Conservation (phyloP, 2,113 vertebrate species). For the Callipepla californica region DNA sequence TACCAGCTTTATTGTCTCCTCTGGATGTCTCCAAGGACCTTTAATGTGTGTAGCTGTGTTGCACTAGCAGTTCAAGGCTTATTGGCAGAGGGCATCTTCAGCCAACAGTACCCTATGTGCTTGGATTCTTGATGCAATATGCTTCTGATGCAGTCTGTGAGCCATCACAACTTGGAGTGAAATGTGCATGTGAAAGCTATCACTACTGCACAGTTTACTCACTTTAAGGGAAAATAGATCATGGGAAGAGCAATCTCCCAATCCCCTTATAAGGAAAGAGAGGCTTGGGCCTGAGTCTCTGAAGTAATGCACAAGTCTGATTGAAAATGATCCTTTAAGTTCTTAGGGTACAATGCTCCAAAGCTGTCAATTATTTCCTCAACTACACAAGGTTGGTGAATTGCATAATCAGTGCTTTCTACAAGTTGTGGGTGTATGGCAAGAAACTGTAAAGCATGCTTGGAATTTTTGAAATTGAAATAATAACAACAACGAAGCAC, state of each 20-base stretch:
- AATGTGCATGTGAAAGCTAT: neutral
- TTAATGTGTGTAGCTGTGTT: neutral
- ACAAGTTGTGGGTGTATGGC: neutral
- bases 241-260: neutral
- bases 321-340: neutral
- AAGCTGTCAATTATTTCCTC: neutral
- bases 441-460: neutral
- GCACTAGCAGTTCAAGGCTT: fast-evolving
- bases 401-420: neutral
- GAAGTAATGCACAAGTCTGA: conserved; percentile 21
- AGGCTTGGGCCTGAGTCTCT: neutral
- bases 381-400: neutral
- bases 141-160: neutral
- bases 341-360: neutral
- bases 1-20: neutral
- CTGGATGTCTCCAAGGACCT: neutral
- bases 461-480: neutral
- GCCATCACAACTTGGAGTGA: neutral
- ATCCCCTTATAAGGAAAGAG: neutral
- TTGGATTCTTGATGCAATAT: neutral
- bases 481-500: neutral
- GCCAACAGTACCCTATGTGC: neutral
- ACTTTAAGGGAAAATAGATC: neutral
- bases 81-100: neutral
- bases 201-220: conserved; percentile 13